Evolutionary conservation across 2,113 vertebrate species (phyloP).

Genomic region (Phylloscopus trochilus): DNA sequence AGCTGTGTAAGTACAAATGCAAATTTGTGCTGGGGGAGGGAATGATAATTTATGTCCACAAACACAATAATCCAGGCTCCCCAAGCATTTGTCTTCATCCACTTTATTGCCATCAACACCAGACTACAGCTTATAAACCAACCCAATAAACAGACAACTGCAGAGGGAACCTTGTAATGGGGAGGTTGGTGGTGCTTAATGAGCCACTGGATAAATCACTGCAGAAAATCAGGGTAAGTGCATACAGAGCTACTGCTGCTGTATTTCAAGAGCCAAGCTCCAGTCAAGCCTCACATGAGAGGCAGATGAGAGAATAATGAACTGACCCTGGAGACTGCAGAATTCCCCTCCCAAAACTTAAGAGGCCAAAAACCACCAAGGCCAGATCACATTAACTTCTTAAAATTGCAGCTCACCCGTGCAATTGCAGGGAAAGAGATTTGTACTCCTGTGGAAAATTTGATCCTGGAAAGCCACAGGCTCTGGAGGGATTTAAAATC

Average conservation of each 20-base stretch:
- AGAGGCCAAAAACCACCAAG: background rate
- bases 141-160: background rate
- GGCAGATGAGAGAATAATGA: background rate
- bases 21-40: background rate
- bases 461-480: background rate
- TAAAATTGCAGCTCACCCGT: background rate
- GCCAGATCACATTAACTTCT: background rate
- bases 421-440: background rate
- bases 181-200: background rate
- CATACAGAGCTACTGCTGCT: background rate
- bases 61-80: background rate
- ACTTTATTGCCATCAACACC: background rate
- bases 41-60: background rate
- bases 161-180: accelerated
- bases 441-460: background rate
- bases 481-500: background rate
- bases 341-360: background rate
- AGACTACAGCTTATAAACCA: background rate
- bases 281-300: background rate
- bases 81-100: background rate
- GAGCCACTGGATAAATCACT: background rate
- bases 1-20: background rate
- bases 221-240: background rate
- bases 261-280: background rate
- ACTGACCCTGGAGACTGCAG: background rate